Base-by-base conservation (phyloP, 2,113 vertebrate species). In the Tricholaema leucomelas region DNA sequence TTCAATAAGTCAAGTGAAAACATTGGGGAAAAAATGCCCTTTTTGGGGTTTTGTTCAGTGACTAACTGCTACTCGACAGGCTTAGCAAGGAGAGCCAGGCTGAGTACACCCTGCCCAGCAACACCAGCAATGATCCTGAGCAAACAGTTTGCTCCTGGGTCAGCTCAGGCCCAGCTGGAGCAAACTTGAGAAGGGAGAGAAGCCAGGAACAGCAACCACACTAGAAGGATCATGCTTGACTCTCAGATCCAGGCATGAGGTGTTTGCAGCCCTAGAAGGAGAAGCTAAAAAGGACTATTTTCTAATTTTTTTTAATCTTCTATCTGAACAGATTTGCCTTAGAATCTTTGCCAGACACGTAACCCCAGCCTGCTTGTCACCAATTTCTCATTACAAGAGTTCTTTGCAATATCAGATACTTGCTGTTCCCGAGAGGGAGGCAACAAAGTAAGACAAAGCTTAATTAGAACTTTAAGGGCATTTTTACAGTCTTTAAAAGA, bases 1-100 rank as follows among this genome's bases (percentile, higher is more conserved):
- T 87, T 71, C 93, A 79, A 17, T 66, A 96, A 90, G 44, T 75
- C 77, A 42, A 91, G 64, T 28, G 60, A 94, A 95, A 94, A 89
- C 72, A 85, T 1, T 19, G 35, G 81, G 54, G 6, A 8, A 90
- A 88, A 93, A 89, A 74, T 60, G 75, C 60, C 82, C 64, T 82
- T 92, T 82, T 70, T 58, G 60, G 81, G 64, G 31, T 93, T 91
- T 91, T 93, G 87, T 74, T 93, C 79, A 90, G 75, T 82, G 64
- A 70, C 73, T 61, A 71, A 80, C 56, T 71, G 81, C 88, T 74
- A 69, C 76, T 81, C 24, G 0, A 44, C 55, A 93, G 75, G 85
- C 89, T 87, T 77, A 92, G 90, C 52, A 67, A 79, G 27, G 56
- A 87, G 23, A 80, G 63, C 44, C 78, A 89, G 85, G 46, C 60